Base-by-base conservation (phyloP, 1,140 invertebrate species). In the Chironomus striatipennis region DNA sequence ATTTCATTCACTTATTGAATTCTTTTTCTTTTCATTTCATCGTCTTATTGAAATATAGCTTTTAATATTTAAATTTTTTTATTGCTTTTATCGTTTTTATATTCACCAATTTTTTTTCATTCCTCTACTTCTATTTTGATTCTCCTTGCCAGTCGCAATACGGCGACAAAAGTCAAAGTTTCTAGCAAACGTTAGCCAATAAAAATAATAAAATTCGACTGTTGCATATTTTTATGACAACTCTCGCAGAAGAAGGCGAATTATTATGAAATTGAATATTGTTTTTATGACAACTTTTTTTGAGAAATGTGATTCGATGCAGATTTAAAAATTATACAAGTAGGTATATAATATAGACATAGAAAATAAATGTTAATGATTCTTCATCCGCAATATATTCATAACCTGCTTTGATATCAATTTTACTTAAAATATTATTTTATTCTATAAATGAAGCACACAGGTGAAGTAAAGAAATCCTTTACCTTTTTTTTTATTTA, bases 31-130 rank as follows among this genome's bases (percentile, higher is more conserved):
- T 34, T 67, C 17, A 20, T 70, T 20, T 18, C 65, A 70, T 10
- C 65, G n/a, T 57, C 10, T 57, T 57, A 70, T 70, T 70, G 65
- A 70, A 70, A 70, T 70, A 70, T 70, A 70, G 65, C 65, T 70
- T 70, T 70, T 70, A 70, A 70, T 70, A 70, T 70, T 70, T 70
- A 70, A 70, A 70, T 70, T 70, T 57, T 57, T 57, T 57, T 57
- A 57, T 57, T 57, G 5, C n/a, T 57, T 57, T 57, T 57, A 57
- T 70, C 65, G 65, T 18, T 70, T 70, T 70, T 70, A 70, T 70
- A 20, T 18, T 21, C 65, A 20, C 20, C 65, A 70, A 70, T 70
- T 70, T 10, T 12, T 18, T 20, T 20, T 18, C n/a, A 5, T 57
- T n/a, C n/a, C 47, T 57, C 47, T 57, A 57, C n/a, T 57, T 57